Conservation (phyloP, 2,113 vertebrate genomes). For the Pseudolaguvia tuberculata region DNA sequence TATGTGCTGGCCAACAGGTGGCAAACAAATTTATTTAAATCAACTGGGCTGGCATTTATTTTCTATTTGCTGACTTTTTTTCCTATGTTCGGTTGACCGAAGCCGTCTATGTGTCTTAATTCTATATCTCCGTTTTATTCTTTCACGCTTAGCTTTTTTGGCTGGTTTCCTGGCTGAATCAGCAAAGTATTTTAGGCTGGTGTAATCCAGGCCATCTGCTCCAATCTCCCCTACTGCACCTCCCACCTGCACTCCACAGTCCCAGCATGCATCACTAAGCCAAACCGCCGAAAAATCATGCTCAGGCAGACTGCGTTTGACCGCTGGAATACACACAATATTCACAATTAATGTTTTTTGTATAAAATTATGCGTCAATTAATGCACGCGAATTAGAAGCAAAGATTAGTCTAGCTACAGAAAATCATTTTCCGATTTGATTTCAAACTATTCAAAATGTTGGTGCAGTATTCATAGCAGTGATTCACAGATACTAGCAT, state of each 20-base stretch:
- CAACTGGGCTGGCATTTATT: not conserved
- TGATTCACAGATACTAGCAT: too few relatives aligned
- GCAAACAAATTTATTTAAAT: not conserved
- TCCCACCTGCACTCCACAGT: constrained; percentile 30
- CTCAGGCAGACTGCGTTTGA: not conserved
- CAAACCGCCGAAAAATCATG: constrained; percentile 2
- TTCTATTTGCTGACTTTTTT: constrained; percentile 1
- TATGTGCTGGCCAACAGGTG: not conserved
- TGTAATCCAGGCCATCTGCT: constrained; percentile 77
- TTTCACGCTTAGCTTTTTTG: constrained; percentile 39
- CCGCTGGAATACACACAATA: not conserved
- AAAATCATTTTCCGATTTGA: too few relatives aligned
- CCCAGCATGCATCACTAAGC: constrained; percentile 37
- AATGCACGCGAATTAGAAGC: too few relatives aligned
- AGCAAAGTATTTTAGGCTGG: constrained; percentile 68
- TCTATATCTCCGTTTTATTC: constrained; percentile 6
- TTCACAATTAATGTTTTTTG: not conserved
- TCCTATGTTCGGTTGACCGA: not conserved
- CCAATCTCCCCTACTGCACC: constrained; percentile 30
- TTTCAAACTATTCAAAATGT: too few relatives aligned
- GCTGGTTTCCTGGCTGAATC: constrained; percentile 68
- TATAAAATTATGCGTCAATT: not conserved
- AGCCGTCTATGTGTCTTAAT: not conserved
- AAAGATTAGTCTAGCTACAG: not conserved
- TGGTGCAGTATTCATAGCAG: too few relatives aligned